Evolutionary conservation across 2,888 invertebrate genomes (phyloP), one percentile per base, ranked within the genome.

Genomic region (Mesochorus sp.): DNA sequence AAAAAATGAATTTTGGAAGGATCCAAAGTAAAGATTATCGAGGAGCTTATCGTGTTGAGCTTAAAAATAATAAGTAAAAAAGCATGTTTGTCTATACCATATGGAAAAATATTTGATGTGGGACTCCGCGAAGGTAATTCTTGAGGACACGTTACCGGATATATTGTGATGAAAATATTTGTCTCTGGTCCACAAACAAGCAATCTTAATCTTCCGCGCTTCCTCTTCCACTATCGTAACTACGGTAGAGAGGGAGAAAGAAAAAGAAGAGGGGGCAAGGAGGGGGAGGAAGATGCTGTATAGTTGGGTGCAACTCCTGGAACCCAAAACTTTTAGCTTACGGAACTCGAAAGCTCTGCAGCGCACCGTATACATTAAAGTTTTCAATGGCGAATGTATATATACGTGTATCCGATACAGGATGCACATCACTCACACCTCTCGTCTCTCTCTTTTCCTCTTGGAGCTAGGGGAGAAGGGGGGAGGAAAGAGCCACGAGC

Each of bases 341-440:
- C 8, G 47, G 17, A 57, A 57, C 57, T 47, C 68, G 47, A 57
- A 68, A 68, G 34, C 57, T 68, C 34, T n/a, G n/a, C n/a, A n/a
- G n/a, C 17, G n/a, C 3, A 31, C 17, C 57, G 55, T 47, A 47
- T 34, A 14, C 57, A 68, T 68, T 47, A 47, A 68, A 57, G n/a
- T 68, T 68, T 47, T 34, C 34, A 37, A 28, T 34, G 57, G 17
- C 17, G 14, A 12, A 6, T 47, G 28, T 47, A 51, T 47, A 47
- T 34, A 42, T 47, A n/a, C 21, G n/a, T 3, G 12, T n/a, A 21
- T 39, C 24, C 14, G 12, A 24, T 21, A 57, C 34, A 31, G 47
- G 34, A 47, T 62, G 12, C 62, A 49, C 34, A 66, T 39, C 51
- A 17, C n/a, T 19, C 51, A 6, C 42, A 44, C 68, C 57, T 34